phyloP scores from a whole-genome alignment of 2,888 invertebrate genomes.

The Ctenicera cuprea region DNA sequence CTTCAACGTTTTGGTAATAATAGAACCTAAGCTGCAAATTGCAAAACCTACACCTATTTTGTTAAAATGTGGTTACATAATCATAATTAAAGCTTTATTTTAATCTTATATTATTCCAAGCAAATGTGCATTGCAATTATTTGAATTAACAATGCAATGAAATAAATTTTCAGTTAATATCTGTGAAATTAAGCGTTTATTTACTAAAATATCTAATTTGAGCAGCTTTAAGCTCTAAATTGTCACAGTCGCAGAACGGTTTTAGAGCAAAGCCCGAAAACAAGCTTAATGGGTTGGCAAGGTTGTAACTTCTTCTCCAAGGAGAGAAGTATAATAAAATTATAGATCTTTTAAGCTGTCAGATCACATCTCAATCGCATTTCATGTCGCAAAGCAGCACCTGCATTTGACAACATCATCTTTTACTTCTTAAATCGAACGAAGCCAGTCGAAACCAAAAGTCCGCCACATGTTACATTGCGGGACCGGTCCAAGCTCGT shows the following conservation, averaged over 20 bases:
- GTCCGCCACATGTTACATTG: slow-evolving; percentile 58
- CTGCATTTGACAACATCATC: slow-evolving; percentile 67
- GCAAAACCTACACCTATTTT: too few relatives aligned
- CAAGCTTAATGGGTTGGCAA: slow-evolving; percentile 13
- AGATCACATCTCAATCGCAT: slow-evolving; percentile 65
- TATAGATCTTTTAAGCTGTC: slow-evolving; percentile 64
- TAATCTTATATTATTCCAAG: not conserved
- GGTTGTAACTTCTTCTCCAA: slow-evolving; percentile 31
- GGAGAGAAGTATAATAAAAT: slow-evolving; percentile 64
- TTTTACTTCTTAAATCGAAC: slow-evolving; percentile 64
- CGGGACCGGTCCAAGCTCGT: slow-evolving; percentile 43
- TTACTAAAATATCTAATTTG: not conserved
- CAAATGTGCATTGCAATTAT: not conserved
- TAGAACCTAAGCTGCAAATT: too few relatives aligned
- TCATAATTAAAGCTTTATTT: too few relatives aligned
- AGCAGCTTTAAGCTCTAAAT: slow-evolving; percentile 17
- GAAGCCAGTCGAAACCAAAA: slow-evolving; percentile 56
- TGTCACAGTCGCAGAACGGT: slow-evolving; percentile 4
- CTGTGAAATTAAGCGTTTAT: not conserved
- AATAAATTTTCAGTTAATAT: slow-evolving; percentile 1
- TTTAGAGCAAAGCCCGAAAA: slow-evolving; percentile 11
- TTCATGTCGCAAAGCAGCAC: slow-evolving; percentile 64
- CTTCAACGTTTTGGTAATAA: too few relatives aligned
- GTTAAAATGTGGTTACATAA: too few relatives aligned
- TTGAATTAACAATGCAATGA: slow-evolving; percentile 29